A percentile compares a stretch with the other conserved stretches of the same genome.
phyloP scores from a whole-genome alignment of 2,888 invertebrate genomes.

The Linyphia triangularis region DNA sequence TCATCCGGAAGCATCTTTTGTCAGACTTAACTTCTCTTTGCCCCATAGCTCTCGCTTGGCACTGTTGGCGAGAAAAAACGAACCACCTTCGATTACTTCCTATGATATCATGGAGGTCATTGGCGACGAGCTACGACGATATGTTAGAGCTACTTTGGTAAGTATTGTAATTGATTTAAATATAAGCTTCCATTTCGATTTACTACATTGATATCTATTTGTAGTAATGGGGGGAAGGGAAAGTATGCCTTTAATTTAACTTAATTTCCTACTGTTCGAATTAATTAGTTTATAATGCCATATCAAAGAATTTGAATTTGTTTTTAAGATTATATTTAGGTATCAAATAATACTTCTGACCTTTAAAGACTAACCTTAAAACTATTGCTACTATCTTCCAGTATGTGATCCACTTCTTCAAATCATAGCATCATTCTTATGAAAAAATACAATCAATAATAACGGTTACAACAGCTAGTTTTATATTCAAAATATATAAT shows the following conservation, averaged over 20 bases:
- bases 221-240: not conserved
- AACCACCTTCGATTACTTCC: constrained; percentile 96
- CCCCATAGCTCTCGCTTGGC: constrained; percentile 83
- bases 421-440: too few relatives aligned
- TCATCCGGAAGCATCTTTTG: constrained; percentile 94
- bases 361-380: too few relatives aligned
- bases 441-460: too few relatives aligned
- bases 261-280: too few relatives aligned
- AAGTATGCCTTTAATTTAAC: not conserved
- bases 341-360: too few relatives aligned
- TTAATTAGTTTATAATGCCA: too few relatives aligned
- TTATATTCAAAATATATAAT: too few relatives aligned
- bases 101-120: constrained; percentile 97
- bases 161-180: constrained; percentile 17
- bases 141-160: constrained; percentile 69
- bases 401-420: too few relatives aligned
- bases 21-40: constrained; percentile 93
- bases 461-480: too few relatives aligned
- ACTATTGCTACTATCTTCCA: too few relatives aligned
- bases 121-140: constrained; percentile 81
- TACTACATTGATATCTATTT: not conserved
- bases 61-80: constrained; percentile 95
- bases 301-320: too few relatives aligned
- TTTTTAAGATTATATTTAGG: too few relatives aligned
- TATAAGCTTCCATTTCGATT: not conserved